phyloP scores from a whole-genome alignment of 2,797 vertebrate genomes.

The Limnodromus scolopaceus region DNA sequence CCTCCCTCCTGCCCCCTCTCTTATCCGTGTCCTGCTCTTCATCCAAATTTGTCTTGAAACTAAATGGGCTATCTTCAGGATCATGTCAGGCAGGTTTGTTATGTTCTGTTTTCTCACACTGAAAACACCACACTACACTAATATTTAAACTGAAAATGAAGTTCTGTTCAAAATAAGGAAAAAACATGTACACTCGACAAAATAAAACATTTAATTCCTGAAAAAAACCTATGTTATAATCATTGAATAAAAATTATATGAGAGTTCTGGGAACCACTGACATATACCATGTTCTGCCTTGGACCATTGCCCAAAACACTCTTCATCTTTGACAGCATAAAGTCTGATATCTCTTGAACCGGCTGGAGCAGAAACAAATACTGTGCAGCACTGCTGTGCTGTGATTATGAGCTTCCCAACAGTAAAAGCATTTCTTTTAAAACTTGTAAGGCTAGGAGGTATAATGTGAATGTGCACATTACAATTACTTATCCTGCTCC shows the following conservation, averaged over 20 bases:
- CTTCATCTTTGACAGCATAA: neutral
- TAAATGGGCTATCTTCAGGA: neutral
- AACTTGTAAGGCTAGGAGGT: neutral
- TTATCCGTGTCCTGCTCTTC: neutral
- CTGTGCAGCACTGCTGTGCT: neutral
- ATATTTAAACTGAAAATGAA: neutral
- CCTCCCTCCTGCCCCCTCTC: rapidly evolving
- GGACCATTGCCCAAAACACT: neutral
- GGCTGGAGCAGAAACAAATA: neutral
- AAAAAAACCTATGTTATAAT: neutral
- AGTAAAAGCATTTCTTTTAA: neutral
- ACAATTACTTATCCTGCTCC: neutral
- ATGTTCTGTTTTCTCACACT: neutral
- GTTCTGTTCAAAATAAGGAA: neutral
- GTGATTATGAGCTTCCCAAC: neutral
- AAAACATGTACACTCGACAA: neutral
- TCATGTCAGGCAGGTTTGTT: neutral
- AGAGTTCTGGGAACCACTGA: neutral
- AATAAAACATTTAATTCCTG: neutral
- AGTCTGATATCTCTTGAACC: neutral
- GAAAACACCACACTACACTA: neutral
- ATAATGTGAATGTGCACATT: neutral
- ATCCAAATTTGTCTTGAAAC: neutral
- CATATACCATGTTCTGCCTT: neutral
- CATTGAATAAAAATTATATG: neutral